Base-by-base conservation (phyloP, 1,140 invertebrate species). In the Cydia strobilella region DNA sequence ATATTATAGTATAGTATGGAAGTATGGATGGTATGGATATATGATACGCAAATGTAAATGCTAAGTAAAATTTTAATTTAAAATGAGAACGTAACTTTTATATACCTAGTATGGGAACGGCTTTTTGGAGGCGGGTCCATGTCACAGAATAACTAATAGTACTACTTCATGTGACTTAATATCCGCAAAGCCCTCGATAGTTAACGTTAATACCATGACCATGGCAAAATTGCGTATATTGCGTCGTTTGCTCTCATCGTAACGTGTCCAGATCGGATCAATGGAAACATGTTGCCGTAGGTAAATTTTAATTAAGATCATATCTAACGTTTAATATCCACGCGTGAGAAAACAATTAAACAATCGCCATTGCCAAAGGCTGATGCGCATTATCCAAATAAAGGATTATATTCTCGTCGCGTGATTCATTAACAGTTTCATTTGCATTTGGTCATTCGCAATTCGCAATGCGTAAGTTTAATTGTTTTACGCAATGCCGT, bases 391-490 rank as follows among this genome's bases (percentile, higher is more conserved):
- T 69, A 35, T 69, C 9, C 35, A 15, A 69, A 69, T 69, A 39
- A 39, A 39, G 27, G 31, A 69, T 9, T 35, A 39, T 39, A 18
- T 69, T 69, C 12, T 15, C 23, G 65, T 39, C n/a, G 9, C 65
- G n/a, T 31, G 27, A 39, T 12, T 35, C 65, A 39, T 69, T 66
- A 66, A 25, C 3, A 20, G n/a, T 39, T 7, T 15, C 15, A 69
- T 69, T 69, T 39, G 65, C 31, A 69, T 39, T 66, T 59, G n/a
- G n/a, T 18, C n/a, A 54, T 54, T 54, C 51, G 54, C 54, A 23
- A 54, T 54, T 54, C 51, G 54, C 54, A 23, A 59, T 59, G 18
- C 12, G n/a, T 54, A 54, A 10, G 12, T 23, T 51, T 59, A 23
- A 59, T 59, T 59, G 51, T 59, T 59, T 23, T 59, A 59, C 54